Conservation (phyloP, 2,888 invertebrate genomes). For the Liposcelis brunnea region DNA sequence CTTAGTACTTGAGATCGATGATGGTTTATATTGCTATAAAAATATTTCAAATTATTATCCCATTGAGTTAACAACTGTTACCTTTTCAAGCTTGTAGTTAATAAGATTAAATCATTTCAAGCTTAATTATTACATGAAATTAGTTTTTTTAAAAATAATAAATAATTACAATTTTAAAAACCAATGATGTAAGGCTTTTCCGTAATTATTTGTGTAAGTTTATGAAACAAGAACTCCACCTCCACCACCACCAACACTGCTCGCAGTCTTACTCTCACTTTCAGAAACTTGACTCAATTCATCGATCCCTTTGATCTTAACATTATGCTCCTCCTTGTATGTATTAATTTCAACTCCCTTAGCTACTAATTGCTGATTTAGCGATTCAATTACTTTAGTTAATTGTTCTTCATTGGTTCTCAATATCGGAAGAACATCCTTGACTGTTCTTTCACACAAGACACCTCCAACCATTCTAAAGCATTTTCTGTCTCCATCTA, state of each 20-base stretch:
- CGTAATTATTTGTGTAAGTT: slow-evolving; percentile 14
- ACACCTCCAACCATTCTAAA: slow-evolving; percentile 89
- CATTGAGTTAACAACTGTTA: no score
- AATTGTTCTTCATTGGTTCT: slow-evolving; percentile 63
- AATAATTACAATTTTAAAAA: neutral
- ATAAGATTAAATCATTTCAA: no score
- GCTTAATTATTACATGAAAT: no score
- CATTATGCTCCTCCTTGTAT: slow-evolving; percentile 79
- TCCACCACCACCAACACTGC: no score
- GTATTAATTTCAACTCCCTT: slow-evolving; percentile 85
- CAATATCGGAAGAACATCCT: slow-evolving; percentile 75
- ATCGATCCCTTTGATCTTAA: slow-evolving; percentile 59
- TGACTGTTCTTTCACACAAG: slow-evolving; percentile 79
- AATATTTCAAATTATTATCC: no score
- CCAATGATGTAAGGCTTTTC: slow-evolving; percentile 9
- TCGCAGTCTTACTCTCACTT: slow-evolving; percentile 8
- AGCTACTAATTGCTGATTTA: slow-evolving; percentile 63
- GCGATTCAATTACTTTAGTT: slow-evolving; percentile 54
- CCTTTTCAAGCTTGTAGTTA: no score
- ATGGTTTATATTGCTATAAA: no score
- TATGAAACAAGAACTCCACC: slow-evolving; percentile 5
- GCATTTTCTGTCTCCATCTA: slow-evolving; percentile 56
- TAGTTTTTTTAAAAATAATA: no score
- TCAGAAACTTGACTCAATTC: slow-evolving; percentile 22
- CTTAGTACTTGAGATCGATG: no score